phyloP scores from a whole-genome alignment of 2,888 invertebrate species.

The Platypus cylindrus region DNA sequence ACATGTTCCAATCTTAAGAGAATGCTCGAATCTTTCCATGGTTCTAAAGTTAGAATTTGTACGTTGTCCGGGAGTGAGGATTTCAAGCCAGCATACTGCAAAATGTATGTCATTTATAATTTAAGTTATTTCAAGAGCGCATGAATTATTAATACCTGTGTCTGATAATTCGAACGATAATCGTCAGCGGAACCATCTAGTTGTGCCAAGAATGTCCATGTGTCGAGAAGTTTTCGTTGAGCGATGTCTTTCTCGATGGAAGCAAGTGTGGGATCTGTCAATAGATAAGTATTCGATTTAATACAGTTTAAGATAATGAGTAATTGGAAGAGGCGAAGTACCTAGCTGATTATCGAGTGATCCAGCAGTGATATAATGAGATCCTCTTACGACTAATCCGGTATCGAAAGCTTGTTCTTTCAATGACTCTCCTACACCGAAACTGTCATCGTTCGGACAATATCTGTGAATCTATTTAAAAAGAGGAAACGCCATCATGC shows the following conservation, averaged over 20 bases:
- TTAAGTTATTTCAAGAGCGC: neutral
- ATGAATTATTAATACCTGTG: too few species aligned
- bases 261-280: slow-evolving; percentile 29
- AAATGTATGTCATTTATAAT: too few species aligned
- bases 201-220: slow-evolving; percentile 49
- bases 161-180: neutral
- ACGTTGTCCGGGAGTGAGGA: slow-evolving; percentile 42
- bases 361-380: slow-evolving; percentile 19
- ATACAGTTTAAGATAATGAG: too few species aligned
- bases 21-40: slow-evolving; percentile 39
- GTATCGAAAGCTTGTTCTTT: slow-evolving; percentile 60
- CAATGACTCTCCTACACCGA: slow-evolving; percentile 81
- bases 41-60: slow-evolving; percentile 46
- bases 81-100: slow-evolving; percentile 16
- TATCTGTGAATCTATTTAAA: slow-evolving; percentile 74
- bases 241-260: slow-evolving; percentile 39
- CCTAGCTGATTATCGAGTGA: too few species aligned
- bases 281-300: too few species aligned
- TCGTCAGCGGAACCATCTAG: slow-evolving; percentile 35
- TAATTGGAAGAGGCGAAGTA: too few species aligned
- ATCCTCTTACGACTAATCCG: slow-evolving; percentile 55
- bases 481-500: too few species aligned
- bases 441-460: slow-evolving; percentile 70
- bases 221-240: slow-evolving; percentile 43
- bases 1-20: slow-evolving; percentile 49